Conservation (phyloP, 2,113 vertebrate genomes). For the western clawed frog (Xenopus tropicalis) region DNA sequence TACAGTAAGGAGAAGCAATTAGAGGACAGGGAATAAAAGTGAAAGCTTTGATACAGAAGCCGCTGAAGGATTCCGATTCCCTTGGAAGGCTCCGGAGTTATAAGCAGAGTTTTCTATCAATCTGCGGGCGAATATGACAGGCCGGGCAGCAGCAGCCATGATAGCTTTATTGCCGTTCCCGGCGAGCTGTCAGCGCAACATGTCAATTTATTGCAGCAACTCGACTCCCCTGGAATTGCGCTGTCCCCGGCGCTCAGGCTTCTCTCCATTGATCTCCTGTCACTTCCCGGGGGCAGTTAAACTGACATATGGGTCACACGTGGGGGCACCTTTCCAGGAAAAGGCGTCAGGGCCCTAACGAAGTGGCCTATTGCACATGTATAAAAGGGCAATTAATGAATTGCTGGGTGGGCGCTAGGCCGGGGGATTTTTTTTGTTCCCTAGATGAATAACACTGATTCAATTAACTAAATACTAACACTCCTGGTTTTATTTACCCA, state of each 20-base stretch:
- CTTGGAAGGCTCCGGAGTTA: neutral
- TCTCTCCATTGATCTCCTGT: constrained; percentile 18
- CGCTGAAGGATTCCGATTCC: no score
- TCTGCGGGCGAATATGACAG: neutral
- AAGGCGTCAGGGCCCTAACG: neutral
- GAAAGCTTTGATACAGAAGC: no score
- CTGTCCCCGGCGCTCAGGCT: neutral
- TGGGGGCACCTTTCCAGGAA: constrained; percentile 10
- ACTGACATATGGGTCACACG: constrained; percentile 13
- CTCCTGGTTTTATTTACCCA: no score
- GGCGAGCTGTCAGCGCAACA: neutral
- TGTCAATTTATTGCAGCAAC: neutral
- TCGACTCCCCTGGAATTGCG: constrained; percentile 5
- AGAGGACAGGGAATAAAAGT: no score
- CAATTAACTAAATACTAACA: no score
- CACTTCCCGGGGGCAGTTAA: constrained; percentile 20
- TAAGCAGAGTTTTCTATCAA: neutral
- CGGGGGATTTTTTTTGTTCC: no score
- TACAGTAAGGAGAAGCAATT: no score
- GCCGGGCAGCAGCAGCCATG: neutral
- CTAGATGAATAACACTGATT: no score
- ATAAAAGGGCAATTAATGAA: no score
- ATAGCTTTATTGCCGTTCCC: neutral
- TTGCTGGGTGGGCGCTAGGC: no score
- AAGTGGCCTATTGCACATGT: neutral